A percentile compares a stretch with the other conserved stretches of the same genome.
Evolutionary conservation across 2,113 vertebrate species (phyloP).

Genomic region (Catagonus wagneri): DNA sequence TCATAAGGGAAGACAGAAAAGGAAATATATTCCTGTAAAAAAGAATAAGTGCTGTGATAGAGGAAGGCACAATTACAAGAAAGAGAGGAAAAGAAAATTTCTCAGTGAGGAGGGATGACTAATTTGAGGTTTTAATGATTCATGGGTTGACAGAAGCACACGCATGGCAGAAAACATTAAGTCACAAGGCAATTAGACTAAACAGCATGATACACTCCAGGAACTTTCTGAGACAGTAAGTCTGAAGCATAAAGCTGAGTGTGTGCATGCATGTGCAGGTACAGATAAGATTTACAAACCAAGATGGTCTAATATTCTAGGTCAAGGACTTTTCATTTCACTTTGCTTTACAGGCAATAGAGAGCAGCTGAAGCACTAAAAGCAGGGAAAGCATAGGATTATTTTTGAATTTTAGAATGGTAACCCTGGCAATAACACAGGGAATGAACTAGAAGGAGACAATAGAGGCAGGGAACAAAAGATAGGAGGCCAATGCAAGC

Average conservation of each 20-base stretch:
- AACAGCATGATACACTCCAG: background rate
- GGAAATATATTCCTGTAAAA: background rate
- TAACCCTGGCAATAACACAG: background rate
- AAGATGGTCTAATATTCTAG: background rate
- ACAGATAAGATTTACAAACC: background rate
- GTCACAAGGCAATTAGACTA: background rate
- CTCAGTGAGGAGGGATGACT: background rate
- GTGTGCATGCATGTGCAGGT: background rate
- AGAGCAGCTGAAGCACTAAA: background rate
- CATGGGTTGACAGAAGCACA: background rate
- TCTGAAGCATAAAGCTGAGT: background rate
- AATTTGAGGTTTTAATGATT: background rate
- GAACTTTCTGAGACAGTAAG: background rate
- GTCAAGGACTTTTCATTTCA: background rate
- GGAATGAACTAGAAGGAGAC: background rate
- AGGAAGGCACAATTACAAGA: background rate
- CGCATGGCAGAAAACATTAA: background rate
- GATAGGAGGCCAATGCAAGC: background rate
- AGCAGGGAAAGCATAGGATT: background rate
- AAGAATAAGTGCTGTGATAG: background rate
- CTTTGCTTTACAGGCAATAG: background rate
- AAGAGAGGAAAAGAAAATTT: slow-evolving; percentile 36
- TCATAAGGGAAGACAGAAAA: background rate
- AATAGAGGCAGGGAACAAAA: background rate
- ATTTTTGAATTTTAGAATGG: slow-evolving; percentile 5